Percentiles rank a stretch among this genome's conserved stretches.
Evolutionary conservation across 2,888 invertebrate species (phyloP).

Genomic region (Scaptomyza reducta): DNA sequence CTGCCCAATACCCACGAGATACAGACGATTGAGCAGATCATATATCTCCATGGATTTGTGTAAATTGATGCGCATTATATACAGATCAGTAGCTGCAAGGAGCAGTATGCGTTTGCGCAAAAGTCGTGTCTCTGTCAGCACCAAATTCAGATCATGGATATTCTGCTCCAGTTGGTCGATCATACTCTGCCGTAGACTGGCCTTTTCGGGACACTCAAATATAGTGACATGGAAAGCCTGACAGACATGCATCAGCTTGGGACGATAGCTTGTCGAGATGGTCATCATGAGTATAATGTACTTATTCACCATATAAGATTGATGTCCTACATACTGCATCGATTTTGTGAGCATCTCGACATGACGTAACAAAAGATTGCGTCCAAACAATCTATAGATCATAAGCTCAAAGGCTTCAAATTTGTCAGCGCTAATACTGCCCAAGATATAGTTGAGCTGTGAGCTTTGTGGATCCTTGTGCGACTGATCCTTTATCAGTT

Average conservation of each 20-base stretch:
- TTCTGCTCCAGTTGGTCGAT: slow-evolving; percentile 89
- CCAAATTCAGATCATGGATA: slow-evolving; percentile 89
- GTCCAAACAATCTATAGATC: slow-evolving; percentile 97
- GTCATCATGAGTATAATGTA: slow-evolving; percentile 92
- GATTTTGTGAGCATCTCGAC: slow-evolving; percentile 94
- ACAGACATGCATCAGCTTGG: slow-evolving; percentile 92
- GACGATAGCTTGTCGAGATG: slow-evolving; percentile 91
- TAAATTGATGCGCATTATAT: slow-evolving; percentile 91
- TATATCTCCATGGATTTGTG: slow-evolving; percentile 94
- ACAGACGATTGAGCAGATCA: slow-evolving; percentile 94
- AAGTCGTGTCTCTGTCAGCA: slow-evolving; percentile 90
- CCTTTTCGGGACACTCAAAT: slow-evolving; percentile 92
- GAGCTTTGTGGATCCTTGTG: slow-evolving; percentile 7
- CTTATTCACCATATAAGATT: slow-evolving; percentile 85
- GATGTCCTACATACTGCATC: slow-evolving; percentile 86
- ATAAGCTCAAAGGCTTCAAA: slow-evolving; percentile 97
- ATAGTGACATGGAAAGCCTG: slow-evolving; percentile 92
- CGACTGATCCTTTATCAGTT: slow-evolving; percentile 68
- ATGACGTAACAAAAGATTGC: slow-evolving; percentile 96
- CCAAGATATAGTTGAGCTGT: slow-evolving; percentile 93
- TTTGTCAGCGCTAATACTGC: slow-evolving; percentile 95
- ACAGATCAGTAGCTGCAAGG: slow-evolving; percentile 54
- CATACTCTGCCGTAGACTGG: slow-evolving; percentile 89
- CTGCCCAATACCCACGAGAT: slow-evolving; percentile 89
- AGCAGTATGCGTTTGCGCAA: slow-evolving; percentile 89